These are phyloP conservation scores for Hermaeophaga mercurialis DNA, from an alignment of 2,888 invertebrate species.

Conservation along the genomic window DNA sequence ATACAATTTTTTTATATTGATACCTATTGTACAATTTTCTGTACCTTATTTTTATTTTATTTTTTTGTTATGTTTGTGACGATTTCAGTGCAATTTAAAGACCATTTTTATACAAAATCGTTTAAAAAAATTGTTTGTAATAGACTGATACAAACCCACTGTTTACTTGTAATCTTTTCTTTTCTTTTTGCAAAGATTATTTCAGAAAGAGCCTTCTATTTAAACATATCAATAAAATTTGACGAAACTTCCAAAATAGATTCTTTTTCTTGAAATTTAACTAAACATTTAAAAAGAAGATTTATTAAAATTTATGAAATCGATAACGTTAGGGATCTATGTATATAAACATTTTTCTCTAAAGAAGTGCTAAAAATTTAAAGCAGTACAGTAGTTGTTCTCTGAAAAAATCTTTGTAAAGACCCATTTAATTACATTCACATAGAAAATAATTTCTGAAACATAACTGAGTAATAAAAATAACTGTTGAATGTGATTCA, in stretches of 20 bases:
- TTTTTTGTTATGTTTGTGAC: slow-evolving; percentile 38
- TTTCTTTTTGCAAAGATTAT: slow-evolving; percentile 38
- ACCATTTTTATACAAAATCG: slow-evolving; percentile 34
- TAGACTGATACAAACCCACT: slow-evolving; percentile 50
- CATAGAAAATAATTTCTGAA: slow-evolving; percentile 14
- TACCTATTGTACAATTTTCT: slow-evolving; percentile 36
- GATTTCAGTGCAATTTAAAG: slow-evolving; percentile 34
- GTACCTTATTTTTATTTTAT: slow-evolving; percentile 38
- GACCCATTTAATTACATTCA: slow-evolving; percentile 8
- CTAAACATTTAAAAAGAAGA: no score
- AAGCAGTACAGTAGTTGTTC: no score
- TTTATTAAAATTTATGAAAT: no score
- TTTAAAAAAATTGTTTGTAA: slow-evolving; percentile 34
- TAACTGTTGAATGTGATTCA: slow-evolving; percentile 55
- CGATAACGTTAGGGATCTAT: no score
- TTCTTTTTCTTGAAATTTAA: no score
- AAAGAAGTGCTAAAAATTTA: no score
- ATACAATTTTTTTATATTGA: slow-evolving; percentile 36
- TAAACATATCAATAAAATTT: no score
- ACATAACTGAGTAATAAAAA: slow-evolving; percentile 49
- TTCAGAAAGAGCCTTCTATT: no score
- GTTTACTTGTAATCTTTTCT: slow-evolving; percentile 42
- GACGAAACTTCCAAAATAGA: no score
- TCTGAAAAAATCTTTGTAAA: slow-evolving; percentile 18
- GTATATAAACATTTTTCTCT: no score